A percentile compares a stretch with the other conserved stretches of the same genome.
Evolutionary conservation across 1,140 invertebrate species (phyloP).

Genomic region (Drosophila kohkoa): DNA sequence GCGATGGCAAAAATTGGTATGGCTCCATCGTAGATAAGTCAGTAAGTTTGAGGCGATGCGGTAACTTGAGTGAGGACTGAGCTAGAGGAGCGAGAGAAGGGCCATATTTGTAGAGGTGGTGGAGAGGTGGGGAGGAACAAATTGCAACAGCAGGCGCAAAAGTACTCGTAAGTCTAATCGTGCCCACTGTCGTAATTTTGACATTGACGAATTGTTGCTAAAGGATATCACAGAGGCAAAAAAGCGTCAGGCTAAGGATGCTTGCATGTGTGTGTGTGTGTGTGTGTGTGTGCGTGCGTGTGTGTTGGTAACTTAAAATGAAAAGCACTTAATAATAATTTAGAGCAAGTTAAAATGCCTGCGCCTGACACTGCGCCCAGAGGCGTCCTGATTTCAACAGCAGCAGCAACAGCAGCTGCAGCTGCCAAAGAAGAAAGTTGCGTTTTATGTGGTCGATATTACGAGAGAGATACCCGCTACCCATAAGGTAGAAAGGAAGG

Average conservation of each 20-base stretch:
- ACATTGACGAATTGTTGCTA: conserved; percentile 74
- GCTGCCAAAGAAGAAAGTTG: too few relatives aligned
- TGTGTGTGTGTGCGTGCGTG: conserved; percentile 20
- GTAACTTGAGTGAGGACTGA: conserved; percentile 4
- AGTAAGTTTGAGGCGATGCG: not conserved
- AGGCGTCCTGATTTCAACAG: conserved; percentile 15
- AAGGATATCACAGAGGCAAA: conserved; percentile 44
- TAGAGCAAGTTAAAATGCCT: conserved; percentile 38
- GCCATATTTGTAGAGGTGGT: too few relatives aligned
- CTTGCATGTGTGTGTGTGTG: not conserved
- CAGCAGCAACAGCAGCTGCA: not conserved
- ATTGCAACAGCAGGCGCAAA: conserved; percentile 60
- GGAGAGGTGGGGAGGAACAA: conserved; percentile 37
- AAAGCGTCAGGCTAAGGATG: not conserved
- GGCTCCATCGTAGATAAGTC: conserved; percentile 14
- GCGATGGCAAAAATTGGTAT: conserved; percentile 24
- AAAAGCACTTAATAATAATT: conserved; percentile 79
- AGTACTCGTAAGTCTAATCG: conserved; percentile 60
- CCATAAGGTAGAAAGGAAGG: too few relatives aligned
- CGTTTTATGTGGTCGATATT: too few relatives aligned
- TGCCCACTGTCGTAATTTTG: conserved; percentile 70
- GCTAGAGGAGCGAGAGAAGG: not conserved
- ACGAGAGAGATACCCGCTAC: too few relatives aligned
- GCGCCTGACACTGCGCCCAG: conserved; percentile 16
- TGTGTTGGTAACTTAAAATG: conserved; percentile 57